Percentiles rank a stretch among this genome's conserved stretches.
phyloP scores from a whole-genome alignment of 2,797 vertebrate species.

The Tragelaphus eurycerus region DNA sequence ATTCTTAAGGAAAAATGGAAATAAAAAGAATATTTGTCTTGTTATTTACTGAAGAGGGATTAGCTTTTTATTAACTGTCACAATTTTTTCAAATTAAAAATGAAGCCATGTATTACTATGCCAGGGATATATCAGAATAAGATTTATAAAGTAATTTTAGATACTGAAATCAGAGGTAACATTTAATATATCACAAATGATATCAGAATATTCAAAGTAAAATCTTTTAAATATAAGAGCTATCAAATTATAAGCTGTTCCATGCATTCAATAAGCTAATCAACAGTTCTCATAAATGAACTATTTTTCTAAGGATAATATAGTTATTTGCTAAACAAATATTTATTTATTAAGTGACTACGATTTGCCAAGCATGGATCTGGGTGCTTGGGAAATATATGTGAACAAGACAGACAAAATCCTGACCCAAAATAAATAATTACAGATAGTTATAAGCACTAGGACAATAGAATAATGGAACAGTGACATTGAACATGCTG shows the following conservation, averaged over 20 bases:
- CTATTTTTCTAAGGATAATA: neutral
- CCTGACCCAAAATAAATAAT: neutral
- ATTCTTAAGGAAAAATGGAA: slow-evolving; percentile 15
- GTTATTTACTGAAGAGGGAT: slow-evolving; percentile 2
- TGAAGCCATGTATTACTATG: neutral
- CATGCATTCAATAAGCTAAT: neutral
- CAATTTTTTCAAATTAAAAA: slow-evolving; percentile 39
- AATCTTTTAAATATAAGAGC: neutral
- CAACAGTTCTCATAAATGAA: neutral
- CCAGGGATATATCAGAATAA: slow-evolving; percentile 5
- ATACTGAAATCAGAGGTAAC: neutral
- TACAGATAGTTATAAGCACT: neutral
- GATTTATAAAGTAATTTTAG: slow-evolving; percentile 44
- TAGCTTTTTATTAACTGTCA: slow-evolving; percentile 19
- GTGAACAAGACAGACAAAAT: neutral
- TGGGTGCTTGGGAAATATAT: neutral
- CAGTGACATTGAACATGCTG: neutral
- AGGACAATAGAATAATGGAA: neutral
- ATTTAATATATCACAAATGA: neutral
- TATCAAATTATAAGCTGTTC: neutral
- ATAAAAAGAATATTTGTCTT: neutral
- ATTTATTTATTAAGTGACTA: slow-evolving; percentile 21
- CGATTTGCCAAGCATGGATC: neutral
- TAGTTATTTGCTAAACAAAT: neutral
- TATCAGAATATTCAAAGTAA: neutral